Conservation (phyloP, 2,113 vertebrate species). For the Chelonoidis abingdonii region DNA sequence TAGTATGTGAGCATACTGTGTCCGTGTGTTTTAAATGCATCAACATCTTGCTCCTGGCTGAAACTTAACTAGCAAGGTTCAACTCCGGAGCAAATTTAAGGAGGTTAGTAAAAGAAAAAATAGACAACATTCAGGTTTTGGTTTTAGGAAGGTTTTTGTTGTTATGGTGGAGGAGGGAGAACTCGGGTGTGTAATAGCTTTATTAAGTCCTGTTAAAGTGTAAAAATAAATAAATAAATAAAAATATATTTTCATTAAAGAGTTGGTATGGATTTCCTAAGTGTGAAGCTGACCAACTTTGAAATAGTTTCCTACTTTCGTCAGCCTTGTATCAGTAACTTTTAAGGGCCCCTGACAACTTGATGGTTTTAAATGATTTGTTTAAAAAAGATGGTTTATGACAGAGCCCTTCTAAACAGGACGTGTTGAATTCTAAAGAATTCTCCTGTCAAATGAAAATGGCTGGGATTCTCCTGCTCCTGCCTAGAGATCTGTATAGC, state of each 20-base stretch:
- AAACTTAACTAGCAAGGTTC: background rate
- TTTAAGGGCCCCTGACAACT: background rate
- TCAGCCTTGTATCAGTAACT: background rate
- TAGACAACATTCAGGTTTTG: rapidly evolving
- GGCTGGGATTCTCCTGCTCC: background rate
- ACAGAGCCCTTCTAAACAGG: background rate
- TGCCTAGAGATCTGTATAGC: background rate
- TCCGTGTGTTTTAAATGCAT: background rate
- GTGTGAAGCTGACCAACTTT: background rate
- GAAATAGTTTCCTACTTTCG: background rate
- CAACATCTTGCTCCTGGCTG: background rate
- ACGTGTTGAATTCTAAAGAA: background rate
- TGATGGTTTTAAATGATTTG: background rate
- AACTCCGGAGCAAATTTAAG: background rate
- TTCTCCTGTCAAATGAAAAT: background rate
- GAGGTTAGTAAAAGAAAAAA: background rate
- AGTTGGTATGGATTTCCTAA: rapidly evolving
- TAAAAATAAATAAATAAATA: too few relatives aligned
- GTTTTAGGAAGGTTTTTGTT: background rate
- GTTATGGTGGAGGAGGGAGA: background rate
- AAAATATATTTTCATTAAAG: background rate
- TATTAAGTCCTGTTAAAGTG: background rate
- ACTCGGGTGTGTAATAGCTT: background rate
- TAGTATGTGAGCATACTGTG: rapidly evolving
- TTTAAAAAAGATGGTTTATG: background rate